Conservation (phyloP, 2,797 vertebrate genomes). For the Sciurus carolinensis region DNA sequence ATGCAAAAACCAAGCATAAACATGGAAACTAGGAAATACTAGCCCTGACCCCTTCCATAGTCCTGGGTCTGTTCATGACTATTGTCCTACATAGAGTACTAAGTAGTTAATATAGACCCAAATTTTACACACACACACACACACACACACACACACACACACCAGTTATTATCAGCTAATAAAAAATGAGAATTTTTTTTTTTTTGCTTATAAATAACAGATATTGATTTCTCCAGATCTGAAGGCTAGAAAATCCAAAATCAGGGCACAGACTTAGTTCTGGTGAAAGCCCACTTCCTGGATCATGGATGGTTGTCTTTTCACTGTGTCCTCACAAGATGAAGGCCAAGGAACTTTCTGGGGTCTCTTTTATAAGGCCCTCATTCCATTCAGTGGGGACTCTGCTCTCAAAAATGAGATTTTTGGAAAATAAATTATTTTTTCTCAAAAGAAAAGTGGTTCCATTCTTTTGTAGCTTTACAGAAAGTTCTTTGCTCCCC, state of each 20-base stretch:
- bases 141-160: neutral
- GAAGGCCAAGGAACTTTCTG: no score
- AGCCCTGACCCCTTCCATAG: neutral
- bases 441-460: constrained; percentile 16
- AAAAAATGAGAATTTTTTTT: neutral
- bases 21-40: neutral
- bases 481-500: neutral
- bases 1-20: neutral
- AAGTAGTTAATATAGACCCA: neutral
- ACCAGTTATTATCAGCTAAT: neutral
- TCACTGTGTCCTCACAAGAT: no score
- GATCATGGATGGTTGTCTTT: no score
- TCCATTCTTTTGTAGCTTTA: neutral
- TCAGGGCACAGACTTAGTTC: no score
- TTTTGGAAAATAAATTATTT: neutral
- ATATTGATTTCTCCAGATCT: no score
- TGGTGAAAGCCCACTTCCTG: no score
- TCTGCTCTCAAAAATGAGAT: no score
- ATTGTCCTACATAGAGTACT: neutral
- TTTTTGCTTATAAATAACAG: no score
- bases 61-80: neutral
- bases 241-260: no score
- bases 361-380: no score
- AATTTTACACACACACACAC: neutral
- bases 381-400: no score